A percentile compares a stretch with the other conserved stretches of the same genome.
Conservation (phyloP, 2,113 vertebrate species). For the Urocitellus parryii region DNA sequence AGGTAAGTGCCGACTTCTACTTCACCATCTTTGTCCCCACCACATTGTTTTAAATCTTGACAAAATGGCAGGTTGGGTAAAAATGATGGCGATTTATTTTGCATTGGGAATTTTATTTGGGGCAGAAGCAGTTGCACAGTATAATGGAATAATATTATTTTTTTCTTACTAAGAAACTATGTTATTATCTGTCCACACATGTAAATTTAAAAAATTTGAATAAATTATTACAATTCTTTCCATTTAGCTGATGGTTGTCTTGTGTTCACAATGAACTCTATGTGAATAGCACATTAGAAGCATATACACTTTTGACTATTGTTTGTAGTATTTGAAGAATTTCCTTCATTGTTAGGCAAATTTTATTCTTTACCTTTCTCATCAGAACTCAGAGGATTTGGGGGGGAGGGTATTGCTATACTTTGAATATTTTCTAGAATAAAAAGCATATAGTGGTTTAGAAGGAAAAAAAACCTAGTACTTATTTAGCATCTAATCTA, state of each 20-base stretch:
- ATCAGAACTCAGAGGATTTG: constrained; percentile 5
- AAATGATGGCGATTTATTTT: background rate
- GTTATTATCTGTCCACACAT: background rate
- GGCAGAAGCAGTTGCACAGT: background rate
- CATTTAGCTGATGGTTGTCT: background rate
- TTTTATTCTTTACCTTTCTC: constrained; percentile 21
- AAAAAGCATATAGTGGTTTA: background rate
- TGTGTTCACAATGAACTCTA: background rate
- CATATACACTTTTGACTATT: background rate
- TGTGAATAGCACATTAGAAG: background rate
- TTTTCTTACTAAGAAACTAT: constrained; percentile 7
- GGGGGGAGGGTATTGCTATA: background rate
- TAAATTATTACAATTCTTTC: background rate
- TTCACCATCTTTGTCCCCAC: background rate
- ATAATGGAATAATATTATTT: constrained; percentile 1
- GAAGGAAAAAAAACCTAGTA: background rate
- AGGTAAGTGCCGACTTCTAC: background rate
- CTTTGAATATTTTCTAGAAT: constrained; percentile 50
- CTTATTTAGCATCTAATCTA: constrained; percentile 17
- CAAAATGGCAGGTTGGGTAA: constrained; percentile 13
- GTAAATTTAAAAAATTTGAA: background rate
- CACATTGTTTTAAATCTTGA: background rate
- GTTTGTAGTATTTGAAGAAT: constrained; percentile 39
- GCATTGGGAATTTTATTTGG: constrained; percentile 24
- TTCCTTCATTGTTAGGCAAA: background rate